Evolutionary conservation across 2,888 invertebrate genomes (phyloP).

Genomic region (Dermolepida albohirtum): DNA sequence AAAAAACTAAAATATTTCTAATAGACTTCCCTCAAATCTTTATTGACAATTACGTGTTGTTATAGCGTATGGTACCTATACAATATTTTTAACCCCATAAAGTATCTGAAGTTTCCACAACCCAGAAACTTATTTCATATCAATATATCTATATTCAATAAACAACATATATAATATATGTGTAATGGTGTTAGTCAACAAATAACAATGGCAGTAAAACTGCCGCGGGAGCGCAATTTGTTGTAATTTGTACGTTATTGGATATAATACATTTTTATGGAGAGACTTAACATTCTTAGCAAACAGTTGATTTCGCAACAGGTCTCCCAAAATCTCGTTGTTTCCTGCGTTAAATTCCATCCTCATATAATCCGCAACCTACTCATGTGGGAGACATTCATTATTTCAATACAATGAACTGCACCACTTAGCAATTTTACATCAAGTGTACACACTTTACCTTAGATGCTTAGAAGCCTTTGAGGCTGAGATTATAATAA

Average conservation of each 20-base stretch:
- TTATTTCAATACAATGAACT: slow-evolving; percentile 65
- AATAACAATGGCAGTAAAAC: slow-evolving; percentile 16
- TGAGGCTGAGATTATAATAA: too few relatives aligned
- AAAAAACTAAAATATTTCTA: slow-evolving; percentile 1
- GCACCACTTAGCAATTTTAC: slow-evolving; percentile 65
- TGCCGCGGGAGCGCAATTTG: slow-evolving; percentile 11
- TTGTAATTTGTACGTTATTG: slow-evolving; percentile 41
- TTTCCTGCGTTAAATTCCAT: slow-evolving; percentile 39
- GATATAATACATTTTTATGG: slow-evolving; percentile 46
- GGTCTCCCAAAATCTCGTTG: slow-evolving; percentile 42
- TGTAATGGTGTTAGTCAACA: neutral
- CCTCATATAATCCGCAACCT: slow-evolving; percentile 49
- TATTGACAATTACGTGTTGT: slow-evolving; percentile 8
- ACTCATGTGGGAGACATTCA: slow-evolving; percentile 62
- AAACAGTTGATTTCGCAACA: slow-evolving; percentile 49
- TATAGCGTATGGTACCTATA: slow-evolving; percentile 6
- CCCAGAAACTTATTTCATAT: slow-evolving; percentile 11
- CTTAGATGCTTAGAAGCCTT: too few relatives aligned
- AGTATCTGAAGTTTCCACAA: neutral
- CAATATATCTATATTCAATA: neutral
- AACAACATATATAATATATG: neutral
- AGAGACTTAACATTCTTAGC: slow-evolving; percentile 45
- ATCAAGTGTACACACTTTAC: slow-evolving; percentile 57
- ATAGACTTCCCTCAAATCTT: slow-evolving; percentile 7
- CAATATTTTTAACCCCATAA: slow-evolving; percentile 22